phyloP scores from a whole-genome alignment of 2,888 invertebrate genomes.

The Orthosia cruda region DNA sequence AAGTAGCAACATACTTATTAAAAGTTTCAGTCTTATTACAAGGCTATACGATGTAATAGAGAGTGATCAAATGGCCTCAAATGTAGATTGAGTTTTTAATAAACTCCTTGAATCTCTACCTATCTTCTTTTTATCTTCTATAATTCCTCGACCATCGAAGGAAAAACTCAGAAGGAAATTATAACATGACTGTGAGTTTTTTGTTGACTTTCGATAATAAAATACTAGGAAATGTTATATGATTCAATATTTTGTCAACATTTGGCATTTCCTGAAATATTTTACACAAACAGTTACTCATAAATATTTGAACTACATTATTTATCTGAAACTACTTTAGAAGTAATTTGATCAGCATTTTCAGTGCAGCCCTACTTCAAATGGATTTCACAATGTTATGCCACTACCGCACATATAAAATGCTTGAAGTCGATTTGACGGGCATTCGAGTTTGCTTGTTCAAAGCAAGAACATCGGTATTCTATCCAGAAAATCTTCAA shows the following conservation, averaged over 20 bases:
- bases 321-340: not conserved
- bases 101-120: too few species aligned
- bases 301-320: not conserved
- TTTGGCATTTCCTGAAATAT: not conserved
- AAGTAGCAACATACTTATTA: too few species aligned
- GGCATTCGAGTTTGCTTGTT: conserved; percentile 37
- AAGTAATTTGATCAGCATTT: conserved; percentile 19
- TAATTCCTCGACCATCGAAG: too few species aligned
- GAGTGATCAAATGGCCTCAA: too few species aligned
- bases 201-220: not conserved
- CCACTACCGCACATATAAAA: conserved; percentile 41
- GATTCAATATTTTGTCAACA: not conserved
- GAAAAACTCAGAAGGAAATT: too few species aligned
- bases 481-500: not conserved
- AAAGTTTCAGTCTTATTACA: too few species aligned
- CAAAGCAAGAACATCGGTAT: conserved; percentile 13
- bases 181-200: too few species aligned
- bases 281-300: not conserved
- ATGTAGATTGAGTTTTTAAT: too few species aligned
- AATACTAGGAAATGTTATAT: not conserved
- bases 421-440: not conserved
- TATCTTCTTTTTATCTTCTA: too few species aligned
- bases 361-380: conserved; percentile 36
- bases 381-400: conserved; percentile 52
- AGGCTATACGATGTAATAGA: too few species aligned